Evolutionary conservation across 2,888 invertebrate species (phyloP), one percentile per base, ranked within the genome.

Genomic region (Drosophila mercatorum): DNA sequence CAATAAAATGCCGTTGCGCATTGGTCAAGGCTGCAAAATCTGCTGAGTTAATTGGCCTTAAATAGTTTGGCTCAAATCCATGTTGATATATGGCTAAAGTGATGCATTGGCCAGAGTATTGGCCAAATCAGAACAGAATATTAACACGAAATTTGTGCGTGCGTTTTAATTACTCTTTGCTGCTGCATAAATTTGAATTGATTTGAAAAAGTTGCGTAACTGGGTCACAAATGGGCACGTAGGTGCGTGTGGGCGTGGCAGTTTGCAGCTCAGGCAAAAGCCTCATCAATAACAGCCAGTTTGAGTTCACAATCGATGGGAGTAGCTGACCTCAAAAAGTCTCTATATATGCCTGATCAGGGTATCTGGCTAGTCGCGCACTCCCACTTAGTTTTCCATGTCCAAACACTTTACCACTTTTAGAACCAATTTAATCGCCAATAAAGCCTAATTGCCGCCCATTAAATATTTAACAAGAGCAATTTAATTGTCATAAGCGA

Each of bases 1-100:
- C 75, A 58, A 73, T 62, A 75, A 81, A 86, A 81, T 71, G 74
- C 66, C 58, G 65, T 64, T 68, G 64, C 62, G 68, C 62, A 59
- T 71, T 70, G 75, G 74, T 58, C 84, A 84, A 84, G 84, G 84
- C 63, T 67, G 41, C 11, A 64, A 61, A 52, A 57, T 61, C 40
- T 38, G 46, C 31, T 44, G 46, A 40, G 56, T 68, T 84, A 81
- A 86, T 87, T 87, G 83, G 73, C 73, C 62, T 68, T 41, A 65
- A 70, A 72, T 70, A 75, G 71, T 68, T 70, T 57, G 69, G 61
- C 66, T 49, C 31, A 5, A 49, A 49, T 49, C 49, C n/a, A 49
- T 67, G 26, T n/a, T 6, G 14, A 38, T 58, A 62, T 49, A 62
- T 63, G 55, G 61, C 28, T 57, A 44, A 51, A 63, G 36, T 61